Evolutionary conservation across 2,888 invertebrate species (phyloP).

Genomic region (Galerucella calmariensis): DNA sequence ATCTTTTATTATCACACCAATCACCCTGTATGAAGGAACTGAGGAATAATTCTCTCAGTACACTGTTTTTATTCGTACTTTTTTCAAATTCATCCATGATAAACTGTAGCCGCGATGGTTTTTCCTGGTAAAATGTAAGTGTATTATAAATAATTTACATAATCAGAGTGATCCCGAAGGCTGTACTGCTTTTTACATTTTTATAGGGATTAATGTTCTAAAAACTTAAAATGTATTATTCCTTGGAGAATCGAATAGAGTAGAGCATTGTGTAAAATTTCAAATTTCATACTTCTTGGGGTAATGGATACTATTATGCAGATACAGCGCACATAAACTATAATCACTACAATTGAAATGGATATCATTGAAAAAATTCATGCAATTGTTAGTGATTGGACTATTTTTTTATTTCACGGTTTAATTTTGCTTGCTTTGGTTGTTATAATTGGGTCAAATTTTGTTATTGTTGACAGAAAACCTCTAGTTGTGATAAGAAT

Average conservation of each 20-base stretch:
- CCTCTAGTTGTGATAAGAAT: too few relatives aligned
- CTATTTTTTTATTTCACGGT: background rate
- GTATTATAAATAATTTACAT: background rate
- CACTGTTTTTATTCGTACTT: background rate
- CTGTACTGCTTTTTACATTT: conserved; percentile 1
- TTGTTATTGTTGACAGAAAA: too few relatives aligned
- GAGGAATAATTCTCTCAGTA: too few relatives aligned
- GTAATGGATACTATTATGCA: background rate
- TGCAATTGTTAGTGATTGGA: background rate
- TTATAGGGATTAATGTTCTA: background rate
- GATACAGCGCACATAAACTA: background rate
- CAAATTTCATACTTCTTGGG: background rate
- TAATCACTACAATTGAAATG: background rate
- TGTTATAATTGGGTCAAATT: too few relatives aligned
- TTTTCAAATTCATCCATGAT: background rate
- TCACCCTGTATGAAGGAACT: too few relatives aligned
- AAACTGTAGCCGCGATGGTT: background rate
- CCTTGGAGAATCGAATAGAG: background rate
- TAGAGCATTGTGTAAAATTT: background rate
- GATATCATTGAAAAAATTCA: background rate
- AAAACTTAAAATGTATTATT: background rate
- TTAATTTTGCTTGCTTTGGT: too few relatives aligned
- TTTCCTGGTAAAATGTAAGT: background rate
- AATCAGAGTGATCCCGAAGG: background rate
- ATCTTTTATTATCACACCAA: too few relatives aligned